Conservation (phyloP, 2,797 vertebrate species). For the Cynodonichthys magdalenae region DNA sequence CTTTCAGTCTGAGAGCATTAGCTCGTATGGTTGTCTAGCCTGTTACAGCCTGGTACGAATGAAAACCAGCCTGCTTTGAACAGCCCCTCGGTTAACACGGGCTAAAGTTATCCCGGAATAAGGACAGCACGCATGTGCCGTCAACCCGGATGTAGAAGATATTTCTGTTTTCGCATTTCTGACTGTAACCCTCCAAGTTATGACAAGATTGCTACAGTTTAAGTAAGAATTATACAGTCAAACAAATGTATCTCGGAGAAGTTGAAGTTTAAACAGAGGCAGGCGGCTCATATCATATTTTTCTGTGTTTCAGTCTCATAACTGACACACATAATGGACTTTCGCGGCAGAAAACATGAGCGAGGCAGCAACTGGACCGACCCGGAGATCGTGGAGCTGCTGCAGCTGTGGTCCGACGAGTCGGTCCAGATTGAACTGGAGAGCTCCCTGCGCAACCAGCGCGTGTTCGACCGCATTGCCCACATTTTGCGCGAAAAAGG, state of each 20-base stretch:
- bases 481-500: conserved; percentile 87
- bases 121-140: conserved; percentile 89
- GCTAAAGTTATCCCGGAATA: conserved; percentile 92
- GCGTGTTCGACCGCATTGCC: conserved; percentile 90
- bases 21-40: conserved; percentile 43
- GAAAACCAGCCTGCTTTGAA: conserved; percentile 56
- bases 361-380: conserved; percentile 92
- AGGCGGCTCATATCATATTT: not conserved
- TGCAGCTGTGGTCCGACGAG: conserved; percentile 90
- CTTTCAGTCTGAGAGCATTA: conserved; percentile 10
- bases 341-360: conserved; percentile 88
- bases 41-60: conserved; percentile 48
- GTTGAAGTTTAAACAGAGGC: conserved; percentile 15
- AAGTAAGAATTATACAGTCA: not conserved
- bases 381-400: conserved; percentile 89
- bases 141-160: conserved; percentile 91
- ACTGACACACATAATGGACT: conserved; percentile 82
- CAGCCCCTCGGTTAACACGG: conserved; percentile 81
- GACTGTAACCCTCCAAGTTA: conserved; percentile 46
- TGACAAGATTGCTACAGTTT: conserved; percentile 10
- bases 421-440: conserved; percentile 88
- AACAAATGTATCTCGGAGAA: not conserved
- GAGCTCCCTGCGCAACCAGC: conserved; percentile 90
- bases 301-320: conserved; percentile 28
- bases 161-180: conserved; percentile 34